phyloP scores from a whole-genome alignment of 2,113 vertebrate species.

The Sula dactylatra region DNA sequence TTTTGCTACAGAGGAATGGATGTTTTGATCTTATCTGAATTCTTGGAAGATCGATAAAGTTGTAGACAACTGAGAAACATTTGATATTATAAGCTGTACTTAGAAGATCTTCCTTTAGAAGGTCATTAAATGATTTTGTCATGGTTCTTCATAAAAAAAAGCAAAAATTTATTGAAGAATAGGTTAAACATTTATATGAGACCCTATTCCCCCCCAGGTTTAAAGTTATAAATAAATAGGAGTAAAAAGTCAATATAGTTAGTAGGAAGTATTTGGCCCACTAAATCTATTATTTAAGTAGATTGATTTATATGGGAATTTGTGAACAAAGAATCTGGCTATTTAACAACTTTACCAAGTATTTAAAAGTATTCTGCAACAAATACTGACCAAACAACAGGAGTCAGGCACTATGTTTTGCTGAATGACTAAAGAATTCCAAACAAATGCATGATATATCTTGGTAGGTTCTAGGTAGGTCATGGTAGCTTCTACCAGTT shows the following conservation, averaged over 20 bases:
- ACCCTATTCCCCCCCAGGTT: not conserved
- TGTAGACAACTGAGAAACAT: not conserved
- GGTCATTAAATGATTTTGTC: not conserved
- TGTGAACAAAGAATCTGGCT: not conserved
- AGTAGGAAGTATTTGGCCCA: not conserved
- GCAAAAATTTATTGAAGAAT: not conserved
- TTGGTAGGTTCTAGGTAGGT: not conserved
- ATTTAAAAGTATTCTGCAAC: not conserved
- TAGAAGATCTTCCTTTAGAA: not conserved
- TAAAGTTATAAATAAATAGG: not conserved
- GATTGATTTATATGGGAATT: not conserved
- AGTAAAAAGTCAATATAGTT: not conserved
- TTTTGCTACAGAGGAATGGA: not conserved
- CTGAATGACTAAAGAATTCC: not conserved
- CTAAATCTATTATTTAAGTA: not conserved
- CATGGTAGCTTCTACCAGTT: not conserved
- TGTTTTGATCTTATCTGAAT: not conserved
- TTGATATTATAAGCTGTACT: not conserved
- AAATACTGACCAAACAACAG: not conserved
- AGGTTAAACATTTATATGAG: not conserved
- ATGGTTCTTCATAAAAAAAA: not conserved
- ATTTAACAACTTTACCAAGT: not conserved
- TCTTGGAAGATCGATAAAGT: not conserved
- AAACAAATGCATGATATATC: not conserved
- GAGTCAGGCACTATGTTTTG: not conserved